Conservation (phyloP, 2,888 invertebrate genomes). For the Euplexia lucipara region DNA sequence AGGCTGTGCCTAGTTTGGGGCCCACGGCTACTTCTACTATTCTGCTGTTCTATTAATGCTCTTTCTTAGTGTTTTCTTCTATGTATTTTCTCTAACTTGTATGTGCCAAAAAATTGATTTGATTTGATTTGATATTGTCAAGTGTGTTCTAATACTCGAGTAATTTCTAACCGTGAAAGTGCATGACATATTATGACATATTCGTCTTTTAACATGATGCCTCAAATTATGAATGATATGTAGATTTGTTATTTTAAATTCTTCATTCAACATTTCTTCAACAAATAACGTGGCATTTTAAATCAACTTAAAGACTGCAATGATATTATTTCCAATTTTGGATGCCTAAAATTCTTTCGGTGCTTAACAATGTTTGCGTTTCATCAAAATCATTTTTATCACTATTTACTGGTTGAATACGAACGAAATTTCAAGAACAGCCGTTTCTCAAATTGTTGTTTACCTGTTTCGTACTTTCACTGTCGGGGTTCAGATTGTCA, state of each 20-base stretch:
- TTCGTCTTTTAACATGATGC: background rate
- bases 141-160: slow-evolving; percentile 1
- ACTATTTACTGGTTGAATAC: slow-evolving; percentile 13
- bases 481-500: slow-evolving; percentile 77
- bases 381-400: slow-evolving; percentile 15
- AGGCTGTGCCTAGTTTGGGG: too few species aligned
- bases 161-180: slow-evolving; percentile 40
- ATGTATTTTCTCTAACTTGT: too few species aligned
- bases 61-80: too few species aligned
- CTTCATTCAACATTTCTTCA: background rate
- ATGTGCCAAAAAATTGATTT: too few species aligned
- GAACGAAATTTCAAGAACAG: slow-evolving; percentile 47
- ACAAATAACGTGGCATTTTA: slow-evolving; percentile 30
- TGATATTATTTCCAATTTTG: slow-evolving; percentile 39
- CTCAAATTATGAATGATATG: background rate
- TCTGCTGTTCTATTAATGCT: too few species aligned
- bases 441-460: slow-evolving; percentile 35
- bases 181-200: slow-evolving; percentile 29
- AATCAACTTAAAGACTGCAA: slow-evolving; percentile 18
- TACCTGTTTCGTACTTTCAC: slow-evolving; percentile 73
- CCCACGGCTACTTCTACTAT: too few species aligned
- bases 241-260: slow-evolving; percentile 5
- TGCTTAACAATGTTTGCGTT: slow-evolving; percentile 30
- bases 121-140: too few species aligned
- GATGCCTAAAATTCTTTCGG: slow-evolving; percentile 28